Conservation (phyloP, 2,888 invertebrate genomes). For the Protonemura montana region DNA sequence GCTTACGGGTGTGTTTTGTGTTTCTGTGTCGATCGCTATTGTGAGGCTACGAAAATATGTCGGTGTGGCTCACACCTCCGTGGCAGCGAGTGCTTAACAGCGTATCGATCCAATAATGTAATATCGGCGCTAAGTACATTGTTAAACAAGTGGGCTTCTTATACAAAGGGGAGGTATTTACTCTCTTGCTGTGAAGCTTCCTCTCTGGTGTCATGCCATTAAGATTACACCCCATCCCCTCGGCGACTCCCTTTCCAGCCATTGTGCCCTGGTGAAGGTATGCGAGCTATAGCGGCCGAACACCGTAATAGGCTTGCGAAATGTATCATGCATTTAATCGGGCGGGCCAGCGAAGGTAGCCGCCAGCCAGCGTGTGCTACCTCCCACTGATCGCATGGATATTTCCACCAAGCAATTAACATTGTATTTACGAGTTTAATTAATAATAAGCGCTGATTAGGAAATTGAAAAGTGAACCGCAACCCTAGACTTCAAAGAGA, state of each 20-base stretch:
- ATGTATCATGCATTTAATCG: background rate
- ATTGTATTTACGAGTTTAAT: background rate
- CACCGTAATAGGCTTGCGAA: background rate
- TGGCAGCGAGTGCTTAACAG: background rate
- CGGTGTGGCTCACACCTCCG: background rate
- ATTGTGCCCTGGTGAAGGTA: no score
- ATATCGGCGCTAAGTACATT: conserved; percentile 25
- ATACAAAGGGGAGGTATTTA: background rate
- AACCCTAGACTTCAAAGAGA: background rate
- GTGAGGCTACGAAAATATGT: background rate
- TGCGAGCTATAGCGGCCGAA: no score
- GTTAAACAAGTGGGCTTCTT: conserved; percentile 8
- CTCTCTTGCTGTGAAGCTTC: background rate
- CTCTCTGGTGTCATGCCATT: background rate
- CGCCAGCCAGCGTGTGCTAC: background rate
- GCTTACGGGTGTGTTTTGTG: background rate
- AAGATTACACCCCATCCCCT: background rate
- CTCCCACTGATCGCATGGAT: background rate
- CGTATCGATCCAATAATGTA: conserved; percentile 14
- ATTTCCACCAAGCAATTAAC: conserved; percentile 5
- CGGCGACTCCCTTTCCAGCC: background rate
- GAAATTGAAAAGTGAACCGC: conserved; percentile 4
- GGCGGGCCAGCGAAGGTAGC: background rate
- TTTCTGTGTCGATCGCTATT: background rate
- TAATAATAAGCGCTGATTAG: conserved; percentile 7